Base-by-base conservation (phyloP, 2,113 vertebrate species). In the Semnornis frantzii region DNA sequence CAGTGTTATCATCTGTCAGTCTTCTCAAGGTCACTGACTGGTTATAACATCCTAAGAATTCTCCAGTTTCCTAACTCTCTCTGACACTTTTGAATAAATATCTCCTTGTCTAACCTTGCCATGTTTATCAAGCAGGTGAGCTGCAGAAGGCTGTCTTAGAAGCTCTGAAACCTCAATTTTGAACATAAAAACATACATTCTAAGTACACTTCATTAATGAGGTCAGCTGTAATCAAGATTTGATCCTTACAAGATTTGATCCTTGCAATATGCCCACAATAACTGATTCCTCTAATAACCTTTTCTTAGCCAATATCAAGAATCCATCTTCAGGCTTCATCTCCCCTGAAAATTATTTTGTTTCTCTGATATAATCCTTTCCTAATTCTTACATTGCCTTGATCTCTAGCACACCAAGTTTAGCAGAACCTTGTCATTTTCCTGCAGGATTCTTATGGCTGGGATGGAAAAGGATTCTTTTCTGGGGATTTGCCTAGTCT, bases 101-200 rank as follows among this genome's bases (percentile, higher is more conserved):
- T 90, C 71, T 81, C 82, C 76, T 85, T 82, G 68, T 37, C 78
- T 87, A 87, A 92, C 82, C 82, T 95, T 95, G 82, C 64, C 42
- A 50, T 0, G 0, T 42, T 59, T 92, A 81, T 79, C 33, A 54
- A 77, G 54, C 31, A 27, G 42, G 21, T 33, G 31, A 58, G 25
- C 44, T 91, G 44, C 76, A 85, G 24, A 5, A 85, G 2, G 13
- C n/a, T 30, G 31, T 6, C 28, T 62, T 44, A 87, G 33, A 44
- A 12, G 10, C 33, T 80, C 15, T 44, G 28, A 66, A 19, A 0
- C 0, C 5, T 83, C 19, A 10, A 24, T 60, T 88, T 71, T 33
- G 19, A 77, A 48, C 31, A 64, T 5, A n/a, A 71, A 91, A 54
- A 48, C 2, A 8, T 7, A 54, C 17, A 4, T 10, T 27, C 27